Evolutionary conservation across 2,113 vertebrate genomes (phyloP), one percentile per base, ranked within the genome.

Genomic region (Tyrannus savana): DNA sequence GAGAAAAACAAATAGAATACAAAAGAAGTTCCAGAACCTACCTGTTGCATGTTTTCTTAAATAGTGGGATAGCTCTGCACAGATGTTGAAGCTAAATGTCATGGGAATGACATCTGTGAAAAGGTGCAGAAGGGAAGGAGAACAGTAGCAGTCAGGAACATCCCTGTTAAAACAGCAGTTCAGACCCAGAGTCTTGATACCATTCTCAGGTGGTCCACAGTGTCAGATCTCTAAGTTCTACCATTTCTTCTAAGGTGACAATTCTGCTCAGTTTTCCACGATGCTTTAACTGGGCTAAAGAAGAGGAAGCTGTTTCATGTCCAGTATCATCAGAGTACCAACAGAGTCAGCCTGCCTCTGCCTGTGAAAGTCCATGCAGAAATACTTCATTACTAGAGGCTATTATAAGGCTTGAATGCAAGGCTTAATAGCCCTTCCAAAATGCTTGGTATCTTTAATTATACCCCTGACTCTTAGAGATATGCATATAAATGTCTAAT

Each of bases 141-240:
- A 82, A 25, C 1, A 9, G 16, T 19, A 35, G 9, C 14, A 6
- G 24, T 73, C 12, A 11, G 22, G 19, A 63, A 30, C 12, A 30
- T 11, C 1, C 0, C 4, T 33, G 15, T 58, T 63, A 7, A 17
- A 10, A 24, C 27, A 67, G 13, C 0, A 0, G 13, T 60, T 68
- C 56, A 49, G 24, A 67, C 12, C 6, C 37, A 47, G 27, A 7
- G 8, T 73, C 21, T 56, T 4, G 0, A 24, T 72, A 35, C 14
- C 19, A 12, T 8, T 66, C 33, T 44, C 35, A 37, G 14, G 3
- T 28, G 14, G 18, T 15, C 28, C 37, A 25, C 74, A 58, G 10
- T 41, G 7, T 10, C 33, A 72, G 9, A 39, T 37, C 16, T 35
- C 19, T 33, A 50, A 9, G 9, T 25, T 83, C 62, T 42, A 28